Evolutionary conservation across 2,888 invertebrate genomes (phyloP), one percentile per base, ranked within the genome.

Genomic region (Apodemia duryi): DNA sequence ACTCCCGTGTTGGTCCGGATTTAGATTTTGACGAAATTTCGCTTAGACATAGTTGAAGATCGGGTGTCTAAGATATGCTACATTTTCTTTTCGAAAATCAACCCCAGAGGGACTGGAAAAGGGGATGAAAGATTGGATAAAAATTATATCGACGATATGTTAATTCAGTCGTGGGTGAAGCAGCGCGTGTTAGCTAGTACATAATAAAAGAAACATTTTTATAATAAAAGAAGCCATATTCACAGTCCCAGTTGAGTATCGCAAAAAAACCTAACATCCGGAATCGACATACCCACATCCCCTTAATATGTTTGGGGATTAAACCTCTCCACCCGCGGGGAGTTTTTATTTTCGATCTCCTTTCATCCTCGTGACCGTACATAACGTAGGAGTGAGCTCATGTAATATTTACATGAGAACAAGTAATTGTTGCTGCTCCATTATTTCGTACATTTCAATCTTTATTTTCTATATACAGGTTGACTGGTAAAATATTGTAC

Each of bases 261-360:
- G 79, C 78, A 79, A 83, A 86, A 81, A 87, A 85, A 83, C 80
- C 82, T 77, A 74, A 75, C 74, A 77, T 77, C 77, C 79, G 76
- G 79, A 79, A 77, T 80, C 80, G 78, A 81, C 82, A 81, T 80
- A 74, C 80, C 81, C 77, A 81, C 83, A 84, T 86, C 82, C 83
- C 79, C 79, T 80, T 86, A 86, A 86, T 88, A 88, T 86, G 86
- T 88, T 86, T 81, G 84, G 87, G 86, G 84, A 85, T 84, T 81
- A 76, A 69, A 77, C 76, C 81, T 80, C 74, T 71, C 79, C 80
- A 76, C 73, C 83, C 77, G 71, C 73, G 71, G 82, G 84, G 83
- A 79, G 86, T 80, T 89, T 89, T 89, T 88, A 89, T 89, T 88
- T 89, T 86, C 87, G 84, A 86, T 86, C 84, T 84, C 82, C 81